Evolutionary conservation across 2,113 vertebrate genomes (phyloP), one percentile per base, ranked within the genome.

Genomic region (Willisornis vidua): DNA sequence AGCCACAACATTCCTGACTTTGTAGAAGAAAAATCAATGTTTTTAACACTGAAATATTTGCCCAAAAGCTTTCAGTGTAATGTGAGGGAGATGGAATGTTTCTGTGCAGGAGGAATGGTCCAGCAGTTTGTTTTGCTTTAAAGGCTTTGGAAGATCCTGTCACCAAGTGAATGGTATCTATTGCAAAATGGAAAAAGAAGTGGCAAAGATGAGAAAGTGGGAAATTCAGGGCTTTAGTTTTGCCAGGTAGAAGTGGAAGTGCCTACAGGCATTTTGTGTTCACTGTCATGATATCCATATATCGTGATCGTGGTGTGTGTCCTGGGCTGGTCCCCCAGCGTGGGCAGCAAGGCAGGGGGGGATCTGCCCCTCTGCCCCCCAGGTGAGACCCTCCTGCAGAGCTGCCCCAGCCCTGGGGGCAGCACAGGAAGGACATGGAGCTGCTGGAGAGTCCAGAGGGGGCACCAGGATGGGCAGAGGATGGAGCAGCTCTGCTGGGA

Each of bases 271-370:
- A 1, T 54, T 26, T 5, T 9, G 6, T 59, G 28, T 33, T n/a
- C 66, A 18, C 31, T 57, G 65, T 15, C 6, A 4, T 2, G 1
- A 2, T 2, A 20, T 1, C 23, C 24, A 3, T 7, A 2, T 4
- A 9, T 35, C 49, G 4, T 48, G 19, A 2, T 46, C 16, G 20
- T 17, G 75, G 25, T 26, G 25, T 52, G 51, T 52, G 51, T 14
- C 51, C 51, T 28, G 62, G 19, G 62, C 41, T 65, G 19, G 15
- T 65, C 12, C 41, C 39, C 35, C 26, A 15, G n/a, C 2, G 4
- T 59, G n/a, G n/a, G n/a, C 23, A 59, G 39, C 39, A 77, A 63
- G 22, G 16, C 0, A 37, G 12, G 12, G 70, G 16, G 18, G 8
- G 14, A 25, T 66, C 29, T 66, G 10, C 20, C 41, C 41, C 19